phyloP scores from a whole-genome alignment of 2,888 invertebrate species.

The Ormyrus thymus region DNA sequence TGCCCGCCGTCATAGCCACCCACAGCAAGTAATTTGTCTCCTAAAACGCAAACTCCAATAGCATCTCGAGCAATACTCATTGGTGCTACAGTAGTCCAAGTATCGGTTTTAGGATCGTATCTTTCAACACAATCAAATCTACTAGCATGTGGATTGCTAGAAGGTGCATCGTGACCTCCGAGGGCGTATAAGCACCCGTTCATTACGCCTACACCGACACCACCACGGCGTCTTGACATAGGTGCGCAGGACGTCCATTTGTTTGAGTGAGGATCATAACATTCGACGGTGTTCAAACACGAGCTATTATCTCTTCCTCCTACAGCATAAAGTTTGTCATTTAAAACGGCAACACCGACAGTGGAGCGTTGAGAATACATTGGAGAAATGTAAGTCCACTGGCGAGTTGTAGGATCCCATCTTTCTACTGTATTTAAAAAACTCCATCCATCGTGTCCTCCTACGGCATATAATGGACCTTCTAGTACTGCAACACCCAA shows the following conservation, averaged over 20 bases:
- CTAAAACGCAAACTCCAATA: slow-evolving; percentile 90
- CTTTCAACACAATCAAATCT: slow-evolving; percentile 94
- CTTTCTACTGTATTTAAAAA: slow-evolving; percentile 95
- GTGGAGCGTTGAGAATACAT: slow-evolving; percentile 93
- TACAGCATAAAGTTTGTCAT: slow-evolving; percentile 89
- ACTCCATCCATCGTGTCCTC: slow-evolving; percentile 97
- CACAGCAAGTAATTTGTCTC: slow-evolving; percentile 87
- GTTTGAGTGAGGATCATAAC: slow-evolving; percentile 84
- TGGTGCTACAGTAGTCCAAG: slow-evolving; percentile 90
- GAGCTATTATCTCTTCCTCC: slow-evolving; percentile 95
- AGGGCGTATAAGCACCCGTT: slow-evolving; percentile 93
- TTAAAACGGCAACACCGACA: slow-evolving; percentile 92
- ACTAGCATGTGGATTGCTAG: slow-evolving; percentile 87
- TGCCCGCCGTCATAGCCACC: slow-evolving; percentile 95
- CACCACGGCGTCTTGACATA: slow-evolving; percentile 90
- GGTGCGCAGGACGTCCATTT: slow-evolving; percentile 91
- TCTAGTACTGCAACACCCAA: slow-evolving; percentile 85
- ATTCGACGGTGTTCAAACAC: slow-evolving; percentile 93
- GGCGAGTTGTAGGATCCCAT: slow-evolving; percentile 91
- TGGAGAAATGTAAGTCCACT: slow-evolving; percentile 93
- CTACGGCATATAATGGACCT: slow-evolving; percentile 94
- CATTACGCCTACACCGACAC: slow-evolving; percentile 92
- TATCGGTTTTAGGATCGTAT: slow-evolving; percentile 84
- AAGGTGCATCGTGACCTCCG: slow-evolving; percentile 95
- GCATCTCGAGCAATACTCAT: slow-evolving; percentile 91